These are phyloP conservation scores for Scelioninae gen. 1 DNA, from an alignment of 2,888 invertebrate genomes.

Conservation along the genomic window DNA sequence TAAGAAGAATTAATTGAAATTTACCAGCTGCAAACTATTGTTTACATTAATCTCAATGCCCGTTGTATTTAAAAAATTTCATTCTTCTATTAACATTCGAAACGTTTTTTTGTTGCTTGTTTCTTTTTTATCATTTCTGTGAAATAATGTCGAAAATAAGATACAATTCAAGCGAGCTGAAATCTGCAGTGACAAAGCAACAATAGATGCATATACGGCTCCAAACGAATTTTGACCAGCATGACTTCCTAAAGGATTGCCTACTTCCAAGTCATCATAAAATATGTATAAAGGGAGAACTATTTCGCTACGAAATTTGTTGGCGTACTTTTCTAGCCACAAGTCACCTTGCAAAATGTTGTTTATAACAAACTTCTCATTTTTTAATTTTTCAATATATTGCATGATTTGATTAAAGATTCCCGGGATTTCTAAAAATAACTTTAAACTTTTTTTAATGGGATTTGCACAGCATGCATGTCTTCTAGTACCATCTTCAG, in stretches of 20 bases:
- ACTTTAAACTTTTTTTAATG: not conserved
- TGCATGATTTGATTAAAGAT: constrained; percentile 9
- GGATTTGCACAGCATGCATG: not conserved
- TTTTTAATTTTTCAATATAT: not conserved
- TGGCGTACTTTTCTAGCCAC: not conserved
- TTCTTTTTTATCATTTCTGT: constrained; percentile 13
- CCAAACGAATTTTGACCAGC: constrained; percentile 9
- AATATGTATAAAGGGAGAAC: constrained; percentile 9
- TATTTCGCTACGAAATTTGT: not conserved
- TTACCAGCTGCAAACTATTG: not conserved
- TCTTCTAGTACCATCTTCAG: not conserved
- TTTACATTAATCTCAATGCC: not conserved
- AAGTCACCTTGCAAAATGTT: constrained; percentile 19
- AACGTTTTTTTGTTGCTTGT: not conserved
- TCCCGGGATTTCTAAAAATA: constrained; percentile 21
- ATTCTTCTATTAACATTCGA: not conserved
- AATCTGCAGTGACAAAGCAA: constrained; percentile 6
- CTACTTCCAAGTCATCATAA: constrained; percentile 5
- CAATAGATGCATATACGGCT: constrained; percentile 8
- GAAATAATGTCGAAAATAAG: constrained; percentile 11
- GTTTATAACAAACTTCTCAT: constrained; percentile 3
- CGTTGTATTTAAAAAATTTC: not conserved
- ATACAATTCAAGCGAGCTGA: constrained; percentile 3
- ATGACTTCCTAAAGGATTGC: constrained; percentile 7
- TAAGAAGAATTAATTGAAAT: constrained; percentile 14